Evolutionary conservation across 2,888 invertebrate genomes (phyloP), one percentile per base, ranked within the genome.

Genomic region (Melinaea menophilus): DNA sequence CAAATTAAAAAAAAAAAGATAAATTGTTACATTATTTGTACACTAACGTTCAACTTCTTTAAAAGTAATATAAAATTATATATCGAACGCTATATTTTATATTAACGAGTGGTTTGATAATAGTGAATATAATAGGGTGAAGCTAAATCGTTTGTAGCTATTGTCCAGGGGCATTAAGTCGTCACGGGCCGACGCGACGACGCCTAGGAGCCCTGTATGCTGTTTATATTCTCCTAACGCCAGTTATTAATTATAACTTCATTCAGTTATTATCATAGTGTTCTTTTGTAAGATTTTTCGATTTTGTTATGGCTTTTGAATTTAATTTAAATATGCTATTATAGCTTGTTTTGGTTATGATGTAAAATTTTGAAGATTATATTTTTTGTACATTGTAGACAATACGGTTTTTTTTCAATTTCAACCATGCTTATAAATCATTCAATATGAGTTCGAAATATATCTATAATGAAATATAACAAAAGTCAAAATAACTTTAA

Each of bases 91-190:
- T 61, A 58, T 57, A 56, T 62, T 69, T 67, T 61, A 62, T 48
- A 66, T 64, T 74, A 67, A 75, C 75, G 79, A 76, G 69, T 70
- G 75, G 69, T 72, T 78, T 71, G 61, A 73, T 70, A 74, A 77
- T 78, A 65, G 69, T 71, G 66, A 70, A 68, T 65, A 73, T 81
- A 80, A 84, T 83, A 75, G 82, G 82, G 85, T 73, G 82, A 75
- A 76, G 74, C 73, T 78, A 80, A 85, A 85, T 85, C 81, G 80
- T 77, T 83, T 78, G 82, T 80, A 79, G 79, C 80, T 76, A 79
- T 80, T 79, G 80, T 79, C 76, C 73, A 76, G 78, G 80, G 79
- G 76, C 76, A 78, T 74, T 75, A 80, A 76, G 76, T 71, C 79
- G 81, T 80, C 79, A 81, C 76, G 81, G 80, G 64, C 68, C 72